These are phyloP conservation scores for Ophonus ardosiacus DNA, from an alignment of 2,888 invertebrate genomes.

Conservation along the genomic window DNA sequence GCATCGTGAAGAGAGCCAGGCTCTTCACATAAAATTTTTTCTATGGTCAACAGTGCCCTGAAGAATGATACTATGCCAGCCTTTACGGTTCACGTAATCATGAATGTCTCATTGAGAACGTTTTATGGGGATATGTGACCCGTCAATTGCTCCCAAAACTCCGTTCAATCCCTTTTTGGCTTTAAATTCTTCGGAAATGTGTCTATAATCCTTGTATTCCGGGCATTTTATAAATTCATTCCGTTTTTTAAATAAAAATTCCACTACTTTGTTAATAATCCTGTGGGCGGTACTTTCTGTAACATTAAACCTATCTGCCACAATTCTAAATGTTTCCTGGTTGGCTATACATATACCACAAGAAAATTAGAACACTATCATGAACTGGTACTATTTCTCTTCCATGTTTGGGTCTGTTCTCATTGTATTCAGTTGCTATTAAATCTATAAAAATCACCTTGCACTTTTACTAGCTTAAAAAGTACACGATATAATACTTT, in stretches of 20 bases:
- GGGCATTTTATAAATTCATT: neutral
- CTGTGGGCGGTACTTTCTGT: slow-evolving; percentile 58
- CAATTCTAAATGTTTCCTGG: slow-evolving; percentile 64
- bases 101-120: slow-evolving; percentile 64
- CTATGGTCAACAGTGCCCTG: slow-evolving; percentile 68
- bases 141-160: slow-evolving; percentile 67
- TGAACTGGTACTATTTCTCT: too few species aligned
- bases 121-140: slow-evolving; percentile 67
- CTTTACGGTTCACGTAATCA: slow-evolving; percentile 66
- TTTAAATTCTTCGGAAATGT: slow-evolving; percentile 34
- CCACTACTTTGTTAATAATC: neutral
- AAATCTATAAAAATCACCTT: too few species aligned
- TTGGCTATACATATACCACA: slow-evolving; percentile 65
- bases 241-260: neutral
- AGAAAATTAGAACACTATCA: too few species aligned
- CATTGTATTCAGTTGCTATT: too few species aligned
- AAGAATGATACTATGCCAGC: slow-evolving; percentile 66
- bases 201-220: neutral
- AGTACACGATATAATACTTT: too few species aligned
- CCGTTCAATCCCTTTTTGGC: slow-evolving; percentile 61
- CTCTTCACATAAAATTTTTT: slow-evolving; percentile 68
- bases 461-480: too few species aligned
- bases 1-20: slow-evolving; percentile 69
- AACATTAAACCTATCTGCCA: slow-evolving; percentile 64
- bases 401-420: too few species aligned